Base-by-base conservation (phyloP, 2,797 vertebrate species). In the Propithecus deckenii region DNA sequence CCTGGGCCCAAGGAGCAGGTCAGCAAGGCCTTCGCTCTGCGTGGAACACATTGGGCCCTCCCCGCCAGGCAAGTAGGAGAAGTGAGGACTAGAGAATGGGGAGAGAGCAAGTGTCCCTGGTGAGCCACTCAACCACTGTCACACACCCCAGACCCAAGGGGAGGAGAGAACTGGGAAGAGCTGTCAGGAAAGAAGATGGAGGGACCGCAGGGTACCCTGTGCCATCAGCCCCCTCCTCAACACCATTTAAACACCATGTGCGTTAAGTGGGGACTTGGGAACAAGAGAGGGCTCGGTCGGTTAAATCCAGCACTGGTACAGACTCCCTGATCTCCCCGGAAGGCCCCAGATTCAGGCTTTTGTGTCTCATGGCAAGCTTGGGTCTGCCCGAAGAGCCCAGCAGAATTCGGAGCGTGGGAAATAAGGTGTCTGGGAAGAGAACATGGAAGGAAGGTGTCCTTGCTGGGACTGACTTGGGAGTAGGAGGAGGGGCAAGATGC, bases 161-260 rank as follows among this genome's bases (percentile, higher is more conserved):
- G 61, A 55, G 13, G 50, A n/a, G 71, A 52, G 43, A 67, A 52
- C 52, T 30, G 67, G 46, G 10, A 80, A 57, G 48, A 17, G 30
- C 38, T 50, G 20, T 32, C 4, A 2, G 7, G 43, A 57, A 95
- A 74, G 55, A 78, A 48, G 7, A 18, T 32, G 25, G 43, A 7
- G 11, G 30, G 30, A 84, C 23, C 25, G 5, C 69, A 79, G 83
- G 23, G 32, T 38, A 7, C 78, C 55, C 50, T 25, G 6, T 8
- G 10, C 32, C 0, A 0, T 23, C n/a, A 57, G 30, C 65, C 10
- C 28, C 48, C 15, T 83, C 32, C 59, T 57, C 23, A 6, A 11
- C 15, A 15, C 22, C 35, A 46, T 4, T 13, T 17, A 83, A 46
- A 48, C 2, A 23, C 28, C 10, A 0, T 38, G 43, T 57, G 81